A percentile compares a stretch with the other conserved stretches of the same genome.
phyloP scores from a whole-genome alignment of 2,888 invertebrate genomes.

The Bembecia ichneumoniformis region DNA sequence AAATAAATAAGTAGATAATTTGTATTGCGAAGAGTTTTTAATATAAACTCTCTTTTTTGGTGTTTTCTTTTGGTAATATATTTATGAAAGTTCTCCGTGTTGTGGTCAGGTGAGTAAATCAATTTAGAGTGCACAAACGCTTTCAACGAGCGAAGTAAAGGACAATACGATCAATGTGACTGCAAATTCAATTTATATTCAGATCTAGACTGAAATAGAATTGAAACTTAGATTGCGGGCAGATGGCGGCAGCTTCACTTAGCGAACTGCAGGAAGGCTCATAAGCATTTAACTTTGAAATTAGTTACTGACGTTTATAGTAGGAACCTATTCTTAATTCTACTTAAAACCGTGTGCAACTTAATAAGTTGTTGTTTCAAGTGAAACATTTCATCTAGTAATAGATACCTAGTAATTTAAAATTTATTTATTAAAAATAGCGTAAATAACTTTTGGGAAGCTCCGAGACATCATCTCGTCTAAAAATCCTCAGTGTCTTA shows the following conservation, averaged over 20 bases:
- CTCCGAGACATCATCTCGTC: too few species aligned
- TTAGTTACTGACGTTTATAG: conserved; percentile 2
- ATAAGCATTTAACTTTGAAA: conserved; percentile 3
- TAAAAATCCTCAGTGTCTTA: too few species aligned
- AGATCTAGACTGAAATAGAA: conserved; percentile 44
- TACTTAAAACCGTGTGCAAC: too few species aligned
- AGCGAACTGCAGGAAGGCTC: conserved; percentile 8
- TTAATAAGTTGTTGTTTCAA: too few species aligned
- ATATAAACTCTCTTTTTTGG: too few species aligned
- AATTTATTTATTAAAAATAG: too few species aligned
- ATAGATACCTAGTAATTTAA: too few species aligned
- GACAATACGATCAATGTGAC: conserved; percentile 32
- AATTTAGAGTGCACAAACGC: conserved; percentile 41
- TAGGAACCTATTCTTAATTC: neutral
- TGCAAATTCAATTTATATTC: conserved; percentile 55
- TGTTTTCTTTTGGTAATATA: too few species aligned
- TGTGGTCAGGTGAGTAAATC: conserved; percentile 38
- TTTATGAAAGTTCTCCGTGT: neutral
- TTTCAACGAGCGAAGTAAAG: conserved; percentile 10
- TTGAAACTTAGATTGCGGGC: conserved; percentile 50
- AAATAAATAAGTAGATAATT: too few species aligned
- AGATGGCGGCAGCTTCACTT: conserved; percentile 20
- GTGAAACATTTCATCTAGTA: too few species aligned
- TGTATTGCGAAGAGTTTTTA: too few species aligned
- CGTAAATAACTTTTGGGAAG: too few species aligned